These are phyloP conservation scores for Beroe forskalii DNA, from an alignment of 37 sponge, comb jelly and placozoan genomes.

Conservation along the genomic window DNA sequence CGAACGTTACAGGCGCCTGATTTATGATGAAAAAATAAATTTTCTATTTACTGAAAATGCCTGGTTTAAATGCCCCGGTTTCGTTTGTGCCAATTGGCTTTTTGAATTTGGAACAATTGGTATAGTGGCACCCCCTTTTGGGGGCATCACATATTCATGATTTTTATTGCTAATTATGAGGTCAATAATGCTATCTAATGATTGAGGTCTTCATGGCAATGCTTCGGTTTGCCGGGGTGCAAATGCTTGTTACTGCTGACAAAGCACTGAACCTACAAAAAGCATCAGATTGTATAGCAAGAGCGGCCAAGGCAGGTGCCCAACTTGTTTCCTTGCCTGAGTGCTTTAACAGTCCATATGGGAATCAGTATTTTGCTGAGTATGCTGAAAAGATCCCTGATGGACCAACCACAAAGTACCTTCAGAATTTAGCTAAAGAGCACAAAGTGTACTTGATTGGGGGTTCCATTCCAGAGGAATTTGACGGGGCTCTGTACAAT, in stretches of 20 bases:
- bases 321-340: conserved; percentile 86
- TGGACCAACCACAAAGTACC: conserved; percentile 69
- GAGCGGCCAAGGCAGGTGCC: conserved; percentile 82
- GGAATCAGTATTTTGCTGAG: conserved; percentile 79
- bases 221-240: conserved; percentile 82
- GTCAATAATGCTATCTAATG: too few relatives aligned
- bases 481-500: conserved; percentile 83
- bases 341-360: conserved; percentile 97
- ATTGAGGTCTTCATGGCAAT: too few relatives aligned
- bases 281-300: conserved; percentile 72
- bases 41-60: too few relatives aligned
- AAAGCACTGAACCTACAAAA: conserved; percentile 78
- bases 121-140: too few relatives aligned
- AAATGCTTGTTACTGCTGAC: conserved; percentile 76
- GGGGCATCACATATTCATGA: too few relatives aligned
- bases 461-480: conserved; percentile 92
- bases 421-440: conserved; percentile 81
- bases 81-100: too few relatives aligned
- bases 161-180: too few relatives aligned
- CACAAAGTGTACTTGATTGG: conserved; percentile 80
- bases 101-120: too few relatives aligned
- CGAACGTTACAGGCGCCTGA: too few relatives aligned
- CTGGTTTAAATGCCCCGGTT: too few relatives aligned
- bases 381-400: conserved; percentile 92
- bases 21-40: too few relatives aligned